These are phyloP conservation scores for Toxotes lorentzi DNA, from an alignment of 2,797 vertebrate genomes.

Conservation along the genomic window DNA sequence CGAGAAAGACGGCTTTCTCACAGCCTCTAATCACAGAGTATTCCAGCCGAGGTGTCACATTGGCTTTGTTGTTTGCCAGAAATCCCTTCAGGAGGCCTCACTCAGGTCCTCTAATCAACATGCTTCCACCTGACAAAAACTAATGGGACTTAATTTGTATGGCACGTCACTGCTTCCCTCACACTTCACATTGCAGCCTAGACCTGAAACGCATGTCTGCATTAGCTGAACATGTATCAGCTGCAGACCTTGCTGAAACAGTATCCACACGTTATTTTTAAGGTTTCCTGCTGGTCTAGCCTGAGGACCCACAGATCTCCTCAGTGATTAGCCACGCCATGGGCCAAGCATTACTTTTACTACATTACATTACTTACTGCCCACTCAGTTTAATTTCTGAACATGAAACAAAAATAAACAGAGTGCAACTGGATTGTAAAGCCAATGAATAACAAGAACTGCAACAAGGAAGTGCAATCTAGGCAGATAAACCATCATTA, in stretches of 20 bases:
- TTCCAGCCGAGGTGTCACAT: constrained; percentile 70
- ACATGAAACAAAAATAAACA: constrained; percentile 22
- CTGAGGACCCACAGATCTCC: constrained; percentile 8
- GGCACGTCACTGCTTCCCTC: constrained; percentile 43
- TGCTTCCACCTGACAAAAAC: constrained; percentile 53
- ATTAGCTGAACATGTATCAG: background rate
- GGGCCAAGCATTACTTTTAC: constrained; percentile 17
- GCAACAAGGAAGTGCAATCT: constrained; percentile 2
- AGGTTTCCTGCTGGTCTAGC: constrained; percentile 12
- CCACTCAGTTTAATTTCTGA: constrained; percentile 13
- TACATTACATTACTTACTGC: constrained; percentile 5
- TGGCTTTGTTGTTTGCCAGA: constrained; percentile 65
- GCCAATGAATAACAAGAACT: background rate
- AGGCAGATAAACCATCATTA: constrained; percentile 15
- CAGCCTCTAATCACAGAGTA: constrained; percentile 71
- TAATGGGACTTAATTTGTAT: constrained; percentile 66
- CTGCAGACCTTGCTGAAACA: constrained; percentile 6
- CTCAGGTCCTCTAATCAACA: constrained; percentile 70
- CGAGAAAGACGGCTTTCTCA: constrained; percentile 64
- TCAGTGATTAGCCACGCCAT: constrained; percentile 15
- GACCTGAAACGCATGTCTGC: constrained; percentile 11
- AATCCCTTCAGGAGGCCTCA: constrained; percentile 72
- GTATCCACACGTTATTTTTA: constrained; percentile 16
- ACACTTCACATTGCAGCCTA: constrained; percentile 41
- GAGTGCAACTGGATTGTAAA: background rate